Evolutionary conservation across 2,797 vertebrate species (phyloP).

Genomic region (Myripristis murdjan): DNA sequence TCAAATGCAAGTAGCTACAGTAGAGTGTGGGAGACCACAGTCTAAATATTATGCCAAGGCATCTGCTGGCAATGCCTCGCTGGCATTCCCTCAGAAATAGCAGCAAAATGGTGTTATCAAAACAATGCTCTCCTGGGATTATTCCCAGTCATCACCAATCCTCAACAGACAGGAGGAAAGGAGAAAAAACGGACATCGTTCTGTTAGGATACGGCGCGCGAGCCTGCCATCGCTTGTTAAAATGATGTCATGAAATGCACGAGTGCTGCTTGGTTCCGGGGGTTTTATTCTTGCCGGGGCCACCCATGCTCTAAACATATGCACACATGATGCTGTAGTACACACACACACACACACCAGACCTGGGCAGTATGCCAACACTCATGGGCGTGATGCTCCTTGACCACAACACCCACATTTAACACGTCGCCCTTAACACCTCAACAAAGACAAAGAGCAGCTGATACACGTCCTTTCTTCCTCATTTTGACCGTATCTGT

Average conservation of each 20-base stretch:
- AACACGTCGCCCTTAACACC: conserved; percentile 74
- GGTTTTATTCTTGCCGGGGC: too few species aligned
- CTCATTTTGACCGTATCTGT: conserved; percentile 22
- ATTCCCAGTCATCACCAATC: conserved; percentile 44
- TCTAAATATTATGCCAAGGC: conserved; percentile 66
- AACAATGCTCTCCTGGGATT: conserved; percentile 53
- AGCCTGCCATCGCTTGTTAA: too few species aligned
- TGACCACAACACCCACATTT: conserved; percentile 58
- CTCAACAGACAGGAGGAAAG: conserved; percentile 21
- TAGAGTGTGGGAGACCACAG: conserved; percentile 53
- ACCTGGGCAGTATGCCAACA: conserved; percentile 52
- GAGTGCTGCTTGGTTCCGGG: too few species aligned
- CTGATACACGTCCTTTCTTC: conserved; percentile 12
- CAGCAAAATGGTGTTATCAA: conserved; percentile 62
- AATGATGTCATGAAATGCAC: too few species aligned
- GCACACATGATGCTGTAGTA: not conserved
- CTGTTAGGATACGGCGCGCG: conserved; percentile 1
- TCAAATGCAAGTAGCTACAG: conserved; percentile 40
- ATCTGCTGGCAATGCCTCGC: conserved; percentile 56
- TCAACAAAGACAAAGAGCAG: conserved; percentile 77
- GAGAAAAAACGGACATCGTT: conserved; percentile 8
- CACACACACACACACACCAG: conserved; percentile 1
- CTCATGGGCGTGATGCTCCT: conserved; percentile 40
- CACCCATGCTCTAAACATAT: too few species aligned
- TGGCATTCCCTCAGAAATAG: conserved; percentile 51